Conservation (phyloP, 2,113 vertebrate genomes). For the Albula goreensis region DNA sequence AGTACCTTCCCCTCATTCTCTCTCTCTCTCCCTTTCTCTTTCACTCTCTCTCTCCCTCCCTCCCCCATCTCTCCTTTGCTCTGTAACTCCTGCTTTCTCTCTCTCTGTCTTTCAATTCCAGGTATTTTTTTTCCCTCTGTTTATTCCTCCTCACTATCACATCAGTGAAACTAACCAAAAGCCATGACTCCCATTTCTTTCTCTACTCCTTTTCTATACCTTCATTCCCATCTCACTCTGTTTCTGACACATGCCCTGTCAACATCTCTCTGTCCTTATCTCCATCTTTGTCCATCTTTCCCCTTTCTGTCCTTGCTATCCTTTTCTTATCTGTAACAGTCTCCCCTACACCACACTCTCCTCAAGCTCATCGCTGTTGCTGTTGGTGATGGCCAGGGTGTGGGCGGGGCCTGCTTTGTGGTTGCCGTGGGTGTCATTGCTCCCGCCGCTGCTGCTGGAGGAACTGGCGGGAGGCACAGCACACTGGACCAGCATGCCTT, state of each 20-base stretch:
- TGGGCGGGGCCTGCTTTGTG: conserved; percentile 67
- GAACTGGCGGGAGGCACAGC: conserved; percentile 59
- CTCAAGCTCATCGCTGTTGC: conserved; percentile 72
- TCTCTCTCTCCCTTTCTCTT: too few species aligned
- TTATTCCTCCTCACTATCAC: too few species aligned
- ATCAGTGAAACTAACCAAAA: too few species aligned
- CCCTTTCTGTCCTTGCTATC: background rate
- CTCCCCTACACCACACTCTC: conserved; percentile 81
- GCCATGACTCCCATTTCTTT: too few species aligned
- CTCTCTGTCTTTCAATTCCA: too few species aligned
- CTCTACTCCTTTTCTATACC: too few species aligned
- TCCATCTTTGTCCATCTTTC: conserved; percentile 10
- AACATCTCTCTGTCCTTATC: too few species aligned
- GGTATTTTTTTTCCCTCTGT: too few species aligned
- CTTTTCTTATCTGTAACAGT: conserved; percentile 16
- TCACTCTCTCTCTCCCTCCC: conserved; percentile 34
- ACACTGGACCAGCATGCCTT: conserved; percentile 80
- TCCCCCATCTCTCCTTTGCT: conserved; percentile 81
- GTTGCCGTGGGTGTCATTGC: conserved; percentile 62
- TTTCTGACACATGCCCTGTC: too few species aligned
- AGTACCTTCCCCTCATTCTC: too few species aligned
- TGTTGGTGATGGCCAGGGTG: conserved; percentile 47
- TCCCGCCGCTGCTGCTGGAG: conserved; percentile 59
- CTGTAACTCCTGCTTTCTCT: too few species aligned
- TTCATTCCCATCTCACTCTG: too few species aligned